A percentile compares a stretch with the other conserved stretches of the same genome.
Conservation (phyloP, 2,113 vertebrate species). For the Barnardius zonarius region DNA sequence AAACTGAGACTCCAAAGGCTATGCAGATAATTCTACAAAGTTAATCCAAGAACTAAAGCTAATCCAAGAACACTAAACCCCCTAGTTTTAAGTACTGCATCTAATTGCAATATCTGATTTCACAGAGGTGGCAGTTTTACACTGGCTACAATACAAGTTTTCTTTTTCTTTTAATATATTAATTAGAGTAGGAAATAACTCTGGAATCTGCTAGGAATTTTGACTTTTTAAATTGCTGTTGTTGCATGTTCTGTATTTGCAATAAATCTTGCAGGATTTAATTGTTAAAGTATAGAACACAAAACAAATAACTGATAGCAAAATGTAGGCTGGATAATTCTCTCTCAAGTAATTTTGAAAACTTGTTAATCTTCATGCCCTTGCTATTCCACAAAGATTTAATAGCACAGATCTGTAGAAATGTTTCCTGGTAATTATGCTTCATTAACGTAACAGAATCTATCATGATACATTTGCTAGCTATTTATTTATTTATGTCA, state of each 20-base stretch:
- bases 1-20: not conserved
- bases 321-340: not conserved
- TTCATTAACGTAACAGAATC: not conserved
- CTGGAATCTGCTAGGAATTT: not conserved
- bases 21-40: not conserved
- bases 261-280: not conserved
- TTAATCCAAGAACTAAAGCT: no score
- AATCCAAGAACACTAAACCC: not conserved
- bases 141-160: not conserved
- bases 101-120: slow-evolving; percentile 9
- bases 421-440: not conserved
- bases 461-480: not conserved
- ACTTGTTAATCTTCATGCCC: not conserved
- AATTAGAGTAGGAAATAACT: not conserved
- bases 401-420: not conserved
- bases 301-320: not conserved
- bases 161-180: not conserved
- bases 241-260: not conserved
- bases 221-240: not conserved
- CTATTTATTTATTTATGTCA: not conserved
- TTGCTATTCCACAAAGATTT: not conserved
- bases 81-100: not conserved
- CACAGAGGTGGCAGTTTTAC: not conserved
- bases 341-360: not conserved
- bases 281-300: not conserved